phyloP scores from a whole-genome alignment of 2,888 invertebrate species.

The Cyclophora albipunctata region DNA sequence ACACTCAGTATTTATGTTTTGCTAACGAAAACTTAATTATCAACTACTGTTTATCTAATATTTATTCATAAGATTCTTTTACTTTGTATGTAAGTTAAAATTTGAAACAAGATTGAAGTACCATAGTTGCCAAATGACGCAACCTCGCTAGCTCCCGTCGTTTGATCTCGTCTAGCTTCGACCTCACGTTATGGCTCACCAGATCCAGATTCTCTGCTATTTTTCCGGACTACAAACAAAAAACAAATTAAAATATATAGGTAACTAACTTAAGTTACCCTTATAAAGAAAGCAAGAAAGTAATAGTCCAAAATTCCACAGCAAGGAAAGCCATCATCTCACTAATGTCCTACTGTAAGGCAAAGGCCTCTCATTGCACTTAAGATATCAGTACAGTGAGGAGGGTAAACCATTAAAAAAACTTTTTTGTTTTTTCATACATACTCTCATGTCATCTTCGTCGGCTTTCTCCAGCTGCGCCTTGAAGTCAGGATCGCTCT shows the following conservation, averaged over 20 bases:
- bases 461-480: conserved; percentile 87
- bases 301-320: no score
- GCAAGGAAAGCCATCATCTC: no score
- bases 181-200: conserved; percentile 90
- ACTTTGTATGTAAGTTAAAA: no score
- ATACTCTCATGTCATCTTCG: conserved; percentile 88
- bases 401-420: no score
- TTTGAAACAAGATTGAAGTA: conserved; percentile 14
- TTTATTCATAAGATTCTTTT: no score
- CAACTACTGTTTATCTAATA: no score
- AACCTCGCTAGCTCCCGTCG: conserved; percentile 89
- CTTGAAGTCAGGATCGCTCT: conserved; percentile 90
- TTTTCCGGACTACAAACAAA: conserved; percentile 83
- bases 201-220: conserved; percentile 93
- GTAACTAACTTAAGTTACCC: neutral
- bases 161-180: conserved; percentile 93
- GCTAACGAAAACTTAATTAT: no score
- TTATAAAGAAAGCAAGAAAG: no score
- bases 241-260: neutral
- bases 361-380: no score
- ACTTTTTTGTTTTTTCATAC: conserved; percentile 18
- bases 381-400: no score
- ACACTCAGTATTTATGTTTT: no score
- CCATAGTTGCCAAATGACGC: conserved; percentile 80
- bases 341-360: no score